Conservation (phyloP, 2,113 vertebrate genomes). For the Rhinolophus ferrumequinum region DNA sequence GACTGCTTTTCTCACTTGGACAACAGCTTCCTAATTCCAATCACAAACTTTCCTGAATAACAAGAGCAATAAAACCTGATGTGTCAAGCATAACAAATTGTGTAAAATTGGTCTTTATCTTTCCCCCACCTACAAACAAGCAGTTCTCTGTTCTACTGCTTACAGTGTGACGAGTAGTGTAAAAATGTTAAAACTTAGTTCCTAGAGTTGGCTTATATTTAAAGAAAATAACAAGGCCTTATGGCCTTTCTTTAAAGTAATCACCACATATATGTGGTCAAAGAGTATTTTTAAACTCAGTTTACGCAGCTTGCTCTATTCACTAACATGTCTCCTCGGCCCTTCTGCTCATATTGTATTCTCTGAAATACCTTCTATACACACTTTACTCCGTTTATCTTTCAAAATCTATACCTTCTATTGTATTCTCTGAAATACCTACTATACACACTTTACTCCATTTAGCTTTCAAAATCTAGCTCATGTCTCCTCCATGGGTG, state of each 20-base stretch:
- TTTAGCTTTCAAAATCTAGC: slow-evolving; percentile 8
- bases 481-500: background rate
- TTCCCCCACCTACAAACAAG: background rate
- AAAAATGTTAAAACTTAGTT: slow-evolving; percentile 26
- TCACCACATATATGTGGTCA: background rate
- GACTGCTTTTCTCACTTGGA: slow-evolving; percentile 12
- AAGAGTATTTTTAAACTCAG: background rate
- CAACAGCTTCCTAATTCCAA: slow-evolving; percentile 51
- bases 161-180: background rate
- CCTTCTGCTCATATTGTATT: background rate
- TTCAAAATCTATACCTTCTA: background rate
- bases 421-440: background rate
- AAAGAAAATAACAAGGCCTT: background rate
- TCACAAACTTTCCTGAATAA: slow-evolving; percentile 48
- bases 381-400: background rate
- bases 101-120: background rate
- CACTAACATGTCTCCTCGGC: background rate
- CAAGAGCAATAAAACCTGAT: slow-evolving; percentile 27
- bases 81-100: slow-evolving; percentile 11
- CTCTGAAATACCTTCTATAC: background rate
- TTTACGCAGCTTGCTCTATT: background rate
- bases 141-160: background rate
- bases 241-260: background rate
- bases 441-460: background rate
- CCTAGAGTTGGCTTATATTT: background rate